Evolutionary conservation across 2,888 invertebrate species (phyloP), one percentile per base, ranked within the genome.

Genomic region (Laothoe populi): DNA sequence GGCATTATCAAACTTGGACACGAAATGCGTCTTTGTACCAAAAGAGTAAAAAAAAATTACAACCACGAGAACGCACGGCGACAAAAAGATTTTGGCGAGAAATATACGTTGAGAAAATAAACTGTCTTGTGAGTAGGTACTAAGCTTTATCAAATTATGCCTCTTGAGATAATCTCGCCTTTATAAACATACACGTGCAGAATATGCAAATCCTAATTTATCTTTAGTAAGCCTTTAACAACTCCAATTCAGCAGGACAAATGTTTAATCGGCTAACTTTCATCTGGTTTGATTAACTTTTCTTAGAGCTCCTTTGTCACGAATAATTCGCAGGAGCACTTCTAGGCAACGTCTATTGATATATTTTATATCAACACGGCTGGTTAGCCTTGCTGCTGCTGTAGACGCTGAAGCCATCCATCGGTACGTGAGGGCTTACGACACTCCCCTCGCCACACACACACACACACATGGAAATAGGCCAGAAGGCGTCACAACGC

Each of bases 171-270:
- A 53, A 53, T 53, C 19, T 53, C 19, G 53, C 53, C 4, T 31
- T 24, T 53, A 53, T 53, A 31, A 49, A 53, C 53, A 35, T 53
- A 26, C 64, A 57, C 10, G 19, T 64, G 68, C 75, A 72, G 76
- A 75, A 69, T 80, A 82, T 82, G 82, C 81, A 78, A 81, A 82
- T 79, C 77, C 69, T 74, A 77, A 77, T 78, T 77, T 72, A 69
- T 71, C 72, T 73, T 76, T 73, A 77, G 74, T 80, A 73, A 73
- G 70, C 68, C 66, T 75, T 74, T 71, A 75, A 74, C 79, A 80
- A 75, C 72, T 75, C 74, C 73, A 73, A 79, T 76, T 70, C 71
- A 74, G 69, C 69, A 73, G 66, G 67, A 67, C 67, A 71, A 72
- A 72, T 72, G 78, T 79, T 78, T 78, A 79, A 73, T 78, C 69